Evolutionary conservation across 2,113 vertebrate genomes (phyloP), one percentile per base, ranked within the genome.

Genomic region (Probosciger aterrimus): DNA sequence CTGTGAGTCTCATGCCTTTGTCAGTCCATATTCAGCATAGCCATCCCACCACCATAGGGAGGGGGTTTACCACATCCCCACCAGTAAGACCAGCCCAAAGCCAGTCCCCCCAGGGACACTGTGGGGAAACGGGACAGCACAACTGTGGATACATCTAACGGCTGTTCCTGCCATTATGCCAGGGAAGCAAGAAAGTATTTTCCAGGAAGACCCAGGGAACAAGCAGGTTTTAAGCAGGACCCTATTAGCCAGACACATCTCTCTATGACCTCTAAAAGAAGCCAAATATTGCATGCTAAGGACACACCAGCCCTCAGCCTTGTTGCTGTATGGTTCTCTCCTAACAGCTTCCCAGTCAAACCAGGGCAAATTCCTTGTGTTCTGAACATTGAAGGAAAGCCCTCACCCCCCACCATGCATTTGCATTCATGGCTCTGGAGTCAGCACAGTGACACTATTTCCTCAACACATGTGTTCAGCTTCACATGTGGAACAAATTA

Each of bases 401-500:
- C 67, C 94, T 96, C 71, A 53, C 92, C 86, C 79, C 95, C 92
- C 60, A 27, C 95, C 90, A 97, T 93, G 91, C 90, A 95, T 97
- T 97, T 94, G 97, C 92, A 92, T 96, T 97, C 97, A 96, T 95
- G 97, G 98, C 95, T 98, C 98, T 96, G 94, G 97, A 98, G 27
- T 37, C 24, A 96, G 97, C 97, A 95, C 96, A 94, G 97, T 97
- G 97, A 98, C 98, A 98, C 97, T 97, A 97, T 98, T 98, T 98
- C 98, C 98, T 98, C 96, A 98, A 95, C 97, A 94, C 18, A 94
- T 97, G 96, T 97, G 28, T 98, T 98, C 98, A 98, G 97, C 97
- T 98, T 98, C 97, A 97, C 98, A 98, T 98, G 98, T 98, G 98
- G 98, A 98, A 98, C 92, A 83, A 97, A 98, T 98, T 98, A 98